Percentiles rank a stretch among this genome's conserved stretches.
phyloP scores from a whole-genome alignment of 2,797 vertebrate genomes.

The Acanthurus tractus region DNA sequence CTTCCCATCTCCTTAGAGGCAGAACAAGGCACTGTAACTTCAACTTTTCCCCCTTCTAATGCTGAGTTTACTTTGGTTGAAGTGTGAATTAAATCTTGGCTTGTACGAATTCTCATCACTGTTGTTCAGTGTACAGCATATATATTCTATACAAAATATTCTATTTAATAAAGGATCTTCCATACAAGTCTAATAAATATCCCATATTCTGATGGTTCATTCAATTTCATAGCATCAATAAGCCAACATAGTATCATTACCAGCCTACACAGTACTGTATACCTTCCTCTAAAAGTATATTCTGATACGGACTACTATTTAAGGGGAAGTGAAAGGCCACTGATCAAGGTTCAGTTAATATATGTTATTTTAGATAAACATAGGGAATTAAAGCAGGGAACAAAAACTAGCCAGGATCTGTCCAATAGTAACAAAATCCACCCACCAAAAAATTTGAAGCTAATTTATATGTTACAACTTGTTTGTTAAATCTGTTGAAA shows the following conservation, averaged over 20 bases:
- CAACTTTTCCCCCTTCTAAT: constrained; percentile 47
- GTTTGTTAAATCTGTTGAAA: background rate
- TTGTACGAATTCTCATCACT: constrained; percentile 40
- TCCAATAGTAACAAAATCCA: background rate
- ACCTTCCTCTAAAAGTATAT: background rate
- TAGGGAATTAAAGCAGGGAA: background rate
- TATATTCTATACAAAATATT: background rate
- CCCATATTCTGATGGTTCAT: no score
- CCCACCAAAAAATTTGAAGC: no score
- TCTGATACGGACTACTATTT: background rate
- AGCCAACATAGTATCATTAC: background rate
- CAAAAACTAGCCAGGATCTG: background rate
- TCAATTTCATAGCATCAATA: no score
- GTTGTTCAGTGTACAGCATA: background rate
- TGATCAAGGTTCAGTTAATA: background rate
- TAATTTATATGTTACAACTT: background rate
- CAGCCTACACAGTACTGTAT: background rate
- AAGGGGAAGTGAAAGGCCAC: background rate
- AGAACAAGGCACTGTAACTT: constrained; percentile 55
- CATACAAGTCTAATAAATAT: no score
- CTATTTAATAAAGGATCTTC: no score
- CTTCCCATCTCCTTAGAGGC: constrained; percentile 72
- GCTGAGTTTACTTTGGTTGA: constrained; percentile 59
- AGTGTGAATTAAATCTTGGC: constrained; percentile 56
- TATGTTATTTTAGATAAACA: background rate